Base-by-base conservation (phyloP, 1,140 invertebrate species). In the Dysdera silvatica region DNA sequence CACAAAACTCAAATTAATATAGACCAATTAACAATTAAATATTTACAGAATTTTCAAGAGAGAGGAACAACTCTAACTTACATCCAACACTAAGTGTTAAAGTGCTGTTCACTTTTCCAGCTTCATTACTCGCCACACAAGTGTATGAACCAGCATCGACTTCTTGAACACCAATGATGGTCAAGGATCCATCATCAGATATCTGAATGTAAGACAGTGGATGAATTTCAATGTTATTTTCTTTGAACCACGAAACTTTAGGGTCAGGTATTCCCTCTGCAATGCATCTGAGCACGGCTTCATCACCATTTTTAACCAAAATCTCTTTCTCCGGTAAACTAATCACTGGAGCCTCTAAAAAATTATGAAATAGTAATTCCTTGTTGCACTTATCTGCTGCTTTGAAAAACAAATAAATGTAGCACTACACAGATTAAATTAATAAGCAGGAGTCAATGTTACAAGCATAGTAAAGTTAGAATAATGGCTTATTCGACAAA, bases 201-300 rank as follows among this genome's bases (percentile, higher is more conserved):
- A 55, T 54, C 29, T 65, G 56, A 23, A 65, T 60, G 8, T 65
- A 65, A 14, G 63, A 65, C 8, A 60, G 6, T 6, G 49, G 63
- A 14, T 58, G 55, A n/a, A 65, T 53, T 59, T 65, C 62, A 41
- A 41, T 18, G 29, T 18, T 14, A 6, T 18, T 14, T 14, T 71
- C 71, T 48, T 72, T 72, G 32, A 70, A 75, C 78, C 78, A 80
- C n/a, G 67, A 74, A 10, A 79, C 73, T 26, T 69, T 67, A n/a
- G 78, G 78, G 32, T 67, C 49, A 32, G 78, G 78, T 43, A 76
- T 76, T 14, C 78, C 78, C 33, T 73, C 71, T 23, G 76, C 75
- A 18, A 68, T 66, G 18, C 70, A 80, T 32, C 67, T 67, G 10
- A 71, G 33, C 12, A 23, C 48, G 16, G 68, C 69, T 10, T 59